Evolutionary conservation across 2,888 invertebrate genomes (phyloP).

Genomic region (Sesia bembeciformis): DNA sequence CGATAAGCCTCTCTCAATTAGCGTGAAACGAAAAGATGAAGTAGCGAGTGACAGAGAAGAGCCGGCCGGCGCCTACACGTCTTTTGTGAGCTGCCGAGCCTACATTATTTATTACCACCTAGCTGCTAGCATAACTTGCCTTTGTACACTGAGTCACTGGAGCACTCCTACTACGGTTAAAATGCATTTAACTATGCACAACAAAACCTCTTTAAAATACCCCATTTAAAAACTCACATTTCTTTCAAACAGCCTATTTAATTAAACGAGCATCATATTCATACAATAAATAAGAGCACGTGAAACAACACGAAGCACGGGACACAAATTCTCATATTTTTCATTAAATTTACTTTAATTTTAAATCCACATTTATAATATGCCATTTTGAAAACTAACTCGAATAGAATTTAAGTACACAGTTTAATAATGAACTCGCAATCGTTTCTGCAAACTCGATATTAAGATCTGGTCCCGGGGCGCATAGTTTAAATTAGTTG

Average conservation of each 20-base stretch:
- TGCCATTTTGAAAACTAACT: no score
- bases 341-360: no score
- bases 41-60: slow-evolving; percentile 29
- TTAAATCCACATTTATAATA: no score
- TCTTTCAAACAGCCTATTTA: neutral
- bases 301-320: no score
- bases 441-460: slow-evolving; percentile 33
- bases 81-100: slow-evolving; percentile 21
- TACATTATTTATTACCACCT: slow-evolving; percentile 31
- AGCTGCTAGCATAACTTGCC: slow-evolving; percentile 4
- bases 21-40: slow-evolving; percentile 30
- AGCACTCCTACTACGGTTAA: neutral
- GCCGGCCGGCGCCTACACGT: slow-evolving; percentile 8
- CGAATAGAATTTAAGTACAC: no score
- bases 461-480: slow-evolving; percentile 31
- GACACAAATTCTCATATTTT: slow-evolving; percentile 8
- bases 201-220: neutral
- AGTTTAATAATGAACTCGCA: slow-evolving; percentile 22
- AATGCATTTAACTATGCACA: neutral
- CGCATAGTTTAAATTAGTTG: slow-evolving; percentile 44
- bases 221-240: neutral
- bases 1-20: slow-evolving; percentile 29
- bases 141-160: neutral
- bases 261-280: neutral
- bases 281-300: no score